Conservation (phyloP, 2,888 invertebrate species). For the Notodonta ziczac region DNA sequence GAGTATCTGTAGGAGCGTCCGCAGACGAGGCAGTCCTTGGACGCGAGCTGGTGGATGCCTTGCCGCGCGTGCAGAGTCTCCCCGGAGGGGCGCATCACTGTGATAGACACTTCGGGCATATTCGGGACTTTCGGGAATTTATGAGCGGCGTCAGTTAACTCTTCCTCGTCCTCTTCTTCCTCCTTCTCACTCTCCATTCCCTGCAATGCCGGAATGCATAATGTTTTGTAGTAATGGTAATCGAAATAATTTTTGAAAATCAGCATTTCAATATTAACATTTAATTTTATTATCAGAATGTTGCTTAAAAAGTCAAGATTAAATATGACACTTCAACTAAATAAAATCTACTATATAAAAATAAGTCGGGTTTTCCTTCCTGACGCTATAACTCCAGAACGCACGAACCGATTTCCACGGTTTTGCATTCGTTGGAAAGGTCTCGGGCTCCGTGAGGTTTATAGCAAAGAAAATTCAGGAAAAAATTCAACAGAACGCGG, state of each 20-base stretch:
- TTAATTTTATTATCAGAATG: not conserved
- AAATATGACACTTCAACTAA: slow-evolving; percentile 27
- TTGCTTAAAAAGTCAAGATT: slow-evolving; percentile 8
- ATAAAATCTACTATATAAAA: slow-evolving; percentile 1
- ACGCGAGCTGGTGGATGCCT: slow-evolving; percentile 79
- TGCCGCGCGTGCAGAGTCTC: slow-evolving; percentile 75
- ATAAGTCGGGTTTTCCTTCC: too few relatives aligned
- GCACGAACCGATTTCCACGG: too few relatives aligned
- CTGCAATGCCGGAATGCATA: slow-evolving; percentile 51
- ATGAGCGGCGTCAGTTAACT: slow-evolving; percentile 48
- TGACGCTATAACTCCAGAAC: too few relatives aligned
- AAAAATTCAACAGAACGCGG: too few relatives aligned
- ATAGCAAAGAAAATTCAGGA: too few relatives aligned
- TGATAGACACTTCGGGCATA: slow-evolving; percentile 79
- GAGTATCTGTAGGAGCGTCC: slow-evolving; percentile 80
- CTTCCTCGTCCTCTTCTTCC: slow-evolving; percentile 70
- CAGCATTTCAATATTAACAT: not conserved
- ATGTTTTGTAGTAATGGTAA: slow-evolving; percentile 3
- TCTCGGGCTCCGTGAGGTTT: too few relatives aligned
- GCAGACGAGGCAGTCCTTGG: slow-evolving; percentile 80
- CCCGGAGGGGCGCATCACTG: slow-evolving; percentile 76
- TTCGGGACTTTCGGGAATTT: slow-evolving; percentile 56
- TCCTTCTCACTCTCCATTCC: slow-evolving; percentile 75
- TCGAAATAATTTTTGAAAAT: too few relatives aligned
- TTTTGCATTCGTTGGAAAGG: too few relatives aligned